Conservation (phyloP, 2,113 vertebrate genomes). For the Falco punctatus region DNA sequence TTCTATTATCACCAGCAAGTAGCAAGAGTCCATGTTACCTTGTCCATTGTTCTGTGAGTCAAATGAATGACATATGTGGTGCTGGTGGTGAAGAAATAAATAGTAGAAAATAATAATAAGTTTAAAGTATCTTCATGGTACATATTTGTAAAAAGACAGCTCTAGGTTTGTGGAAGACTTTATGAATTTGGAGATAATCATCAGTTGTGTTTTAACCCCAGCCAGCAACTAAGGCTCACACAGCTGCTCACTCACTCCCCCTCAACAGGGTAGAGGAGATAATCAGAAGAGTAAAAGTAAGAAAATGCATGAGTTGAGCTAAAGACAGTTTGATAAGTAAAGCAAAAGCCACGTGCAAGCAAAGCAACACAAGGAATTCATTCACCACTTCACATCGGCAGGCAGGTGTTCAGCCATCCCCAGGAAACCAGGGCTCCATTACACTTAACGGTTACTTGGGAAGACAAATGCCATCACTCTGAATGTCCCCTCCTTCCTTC, state of each 20-base stretch:
- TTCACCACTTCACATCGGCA: neutral
- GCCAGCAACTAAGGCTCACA: neutral
- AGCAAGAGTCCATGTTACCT: neutral
- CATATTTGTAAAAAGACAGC: neutral
- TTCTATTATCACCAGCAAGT: neutral
- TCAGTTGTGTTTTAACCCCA: neutral
- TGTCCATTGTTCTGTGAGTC: neutral
- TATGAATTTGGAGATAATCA: neutral
- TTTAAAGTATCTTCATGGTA: neutral
- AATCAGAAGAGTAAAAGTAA: neutral
- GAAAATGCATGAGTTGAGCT: neutral
- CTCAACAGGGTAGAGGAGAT: neutral
- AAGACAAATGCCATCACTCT: neutral
- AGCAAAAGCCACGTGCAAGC: neutral
- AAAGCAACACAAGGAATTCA: neutral
- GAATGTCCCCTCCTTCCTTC: neutral
- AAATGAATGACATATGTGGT: neutral
- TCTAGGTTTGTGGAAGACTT: neutral
- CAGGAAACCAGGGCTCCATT: neutral
- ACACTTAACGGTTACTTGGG: neutral
- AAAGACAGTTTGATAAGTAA: neutral
- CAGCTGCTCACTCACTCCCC: neutral
- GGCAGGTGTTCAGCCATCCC: neutral
- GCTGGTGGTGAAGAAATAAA: neutral
- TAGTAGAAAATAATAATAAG: neutral